Evolutionary conservation across 2,797 vertebrate genomes (phyloP).

Genomic region (Alfaro cultratus): DNA sequence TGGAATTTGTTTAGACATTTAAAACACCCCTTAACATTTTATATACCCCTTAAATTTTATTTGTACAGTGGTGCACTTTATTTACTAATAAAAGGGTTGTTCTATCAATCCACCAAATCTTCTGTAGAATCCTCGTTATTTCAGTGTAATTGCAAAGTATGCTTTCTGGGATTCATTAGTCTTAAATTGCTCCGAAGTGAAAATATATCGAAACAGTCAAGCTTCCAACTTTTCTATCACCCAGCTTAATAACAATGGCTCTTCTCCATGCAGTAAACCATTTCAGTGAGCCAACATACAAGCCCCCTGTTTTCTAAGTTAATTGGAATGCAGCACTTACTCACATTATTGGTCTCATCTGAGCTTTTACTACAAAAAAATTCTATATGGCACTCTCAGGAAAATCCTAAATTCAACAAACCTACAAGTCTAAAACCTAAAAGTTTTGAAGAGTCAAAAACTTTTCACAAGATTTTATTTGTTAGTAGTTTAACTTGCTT

Average conservation of each 20-base stretch:
- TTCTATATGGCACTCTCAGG: conserved; percentile 8
- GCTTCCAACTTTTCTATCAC: conserved; percentile 17
- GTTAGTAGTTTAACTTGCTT: not conserved
- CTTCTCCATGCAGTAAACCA: conserved; percentile 5
- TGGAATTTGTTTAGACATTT: not conserved
- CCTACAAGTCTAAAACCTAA: not conserved
- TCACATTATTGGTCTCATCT: conserved; percentile 30
- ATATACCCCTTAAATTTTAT: not conserved
- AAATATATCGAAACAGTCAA: conserved; percentile 9
- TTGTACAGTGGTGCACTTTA: not conserved
- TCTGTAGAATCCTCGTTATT: not conserved
- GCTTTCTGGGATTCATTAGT: not conserved
- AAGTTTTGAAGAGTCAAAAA: no score
- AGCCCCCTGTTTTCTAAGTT: conserved; percentile 17
- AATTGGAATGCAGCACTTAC: conserved; percentile 24
- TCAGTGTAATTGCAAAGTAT: not conserved
- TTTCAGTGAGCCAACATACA: conserved; percentile 20
- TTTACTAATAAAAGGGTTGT: not conserved
- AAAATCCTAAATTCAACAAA: conserved; percentile 4
- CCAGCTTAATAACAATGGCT: conserved; percentile 25
- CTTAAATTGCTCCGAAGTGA: not conserved
- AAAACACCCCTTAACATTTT: not conserved
- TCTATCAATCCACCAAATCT: not conserved
- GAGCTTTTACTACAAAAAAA: conserved; percentile 12
- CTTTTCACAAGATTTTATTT: not conserved